Evolutionary conservation across 2,888 invertebrate species (phyloP).

Genomic region (Nysson spinosus): DNA sequence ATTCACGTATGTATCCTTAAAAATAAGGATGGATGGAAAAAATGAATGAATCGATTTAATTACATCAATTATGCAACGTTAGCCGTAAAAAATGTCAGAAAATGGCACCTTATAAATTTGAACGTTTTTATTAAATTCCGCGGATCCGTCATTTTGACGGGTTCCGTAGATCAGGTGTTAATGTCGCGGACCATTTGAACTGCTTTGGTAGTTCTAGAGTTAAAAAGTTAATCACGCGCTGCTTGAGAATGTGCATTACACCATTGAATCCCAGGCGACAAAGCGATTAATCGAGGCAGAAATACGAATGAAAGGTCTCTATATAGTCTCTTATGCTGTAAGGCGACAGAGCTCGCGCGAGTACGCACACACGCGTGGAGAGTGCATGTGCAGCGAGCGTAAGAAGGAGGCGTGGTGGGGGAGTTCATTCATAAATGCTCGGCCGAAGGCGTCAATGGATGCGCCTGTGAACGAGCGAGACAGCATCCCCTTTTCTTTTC

Average conservation of each 20-base stretch:
- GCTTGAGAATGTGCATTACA: background rate
- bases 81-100: too few relatives aligned
- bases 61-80: too few relatives aligned
- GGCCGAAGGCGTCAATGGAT: conserved; percentile 74
- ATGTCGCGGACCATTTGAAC: too few relatives aligned
- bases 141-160: too few relatives aligned
- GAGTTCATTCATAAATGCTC: conserved; percentile 74
- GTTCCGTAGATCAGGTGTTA: too few relatives aligned
- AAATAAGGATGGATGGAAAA: too few relatives aligned
- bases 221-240: too few relatives aligned
- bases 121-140: too few relatives aligned
- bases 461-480: conserved; percentile 66
- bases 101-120: too few relatives aligned
- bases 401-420: conserved; percentile 40
- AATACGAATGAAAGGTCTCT: background rate
- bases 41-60: too few relatives aligned
- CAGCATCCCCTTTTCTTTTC: conserved; percentile 47
- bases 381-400: conserved; percentile 35
- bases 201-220: too few relatives aligned
- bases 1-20: too few relatives aligned
- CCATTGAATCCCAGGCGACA: background rate
- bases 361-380: conserved; percentile 6
- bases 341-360: background rate
- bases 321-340: background rate
- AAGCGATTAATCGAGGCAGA: background rate